These are phyloP conservation scores for Meloidogyne hapla DNA, from an alignment of 1,140 invertebrate species.

Conservation along the genomic window DNA sequence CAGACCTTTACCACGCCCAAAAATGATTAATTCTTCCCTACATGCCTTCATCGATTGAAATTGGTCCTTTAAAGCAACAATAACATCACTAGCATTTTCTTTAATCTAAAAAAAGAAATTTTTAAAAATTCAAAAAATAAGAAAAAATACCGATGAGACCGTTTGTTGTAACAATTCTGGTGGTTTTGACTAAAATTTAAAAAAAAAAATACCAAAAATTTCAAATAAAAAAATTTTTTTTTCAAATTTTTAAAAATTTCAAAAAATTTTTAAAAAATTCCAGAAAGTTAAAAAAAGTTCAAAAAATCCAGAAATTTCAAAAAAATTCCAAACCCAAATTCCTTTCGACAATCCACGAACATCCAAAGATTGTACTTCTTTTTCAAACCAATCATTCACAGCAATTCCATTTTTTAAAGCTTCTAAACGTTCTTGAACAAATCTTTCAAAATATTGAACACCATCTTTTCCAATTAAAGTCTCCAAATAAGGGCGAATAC, in stretches of 20 bases:
- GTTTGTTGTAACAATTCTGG: constrained; percentile 41
- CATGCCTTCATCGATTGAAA: constrained; percentile 44
- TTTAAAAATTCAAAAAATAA: constrained; percentile 26
- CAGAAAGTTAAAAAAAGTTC: too few species aligned
- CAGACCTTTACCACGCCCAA: too few species aligned
- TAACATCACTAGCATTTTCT: constrained; percentile 56
- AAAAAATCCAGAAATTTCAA: not conserved
- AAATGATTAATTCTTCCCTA: not conserved
- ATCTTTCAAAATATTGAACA: constrained; percentile 59
- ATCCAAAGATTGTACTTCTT: constrained; percentile 33
- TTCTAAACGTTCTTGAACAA: constrained; percentile 51
- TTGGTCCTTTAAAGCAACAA: constrained; percentile 53
- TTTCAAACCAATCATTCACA: constrained; percentile 55
- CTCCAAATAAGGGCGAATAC: constrained; percentile 44
- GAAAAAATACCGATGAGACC: constrained; percentile 35
- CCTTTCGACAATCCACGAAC: constrained; percentile 21
- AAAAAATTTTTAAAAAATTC: too few species aligned
- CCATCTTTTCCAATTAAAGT: constrained; percentile 55
- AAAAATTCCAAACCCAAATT: constrained; percentile 14
- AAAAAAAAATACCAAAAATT: not conserved
- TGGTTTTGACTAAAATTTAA: constrained; percentile 10
- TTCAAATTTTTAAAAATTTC: too few species aligned
- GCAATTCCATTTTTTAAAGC: constrained; percentile 44
- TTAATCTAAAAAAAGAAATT: constrained; percentile 43
- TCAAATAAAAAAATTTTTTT: constrained; percentile 4